Conservation (phyloP, 2,113 vertebrate species). For the Dascyllus trimaculatus region DNA sequence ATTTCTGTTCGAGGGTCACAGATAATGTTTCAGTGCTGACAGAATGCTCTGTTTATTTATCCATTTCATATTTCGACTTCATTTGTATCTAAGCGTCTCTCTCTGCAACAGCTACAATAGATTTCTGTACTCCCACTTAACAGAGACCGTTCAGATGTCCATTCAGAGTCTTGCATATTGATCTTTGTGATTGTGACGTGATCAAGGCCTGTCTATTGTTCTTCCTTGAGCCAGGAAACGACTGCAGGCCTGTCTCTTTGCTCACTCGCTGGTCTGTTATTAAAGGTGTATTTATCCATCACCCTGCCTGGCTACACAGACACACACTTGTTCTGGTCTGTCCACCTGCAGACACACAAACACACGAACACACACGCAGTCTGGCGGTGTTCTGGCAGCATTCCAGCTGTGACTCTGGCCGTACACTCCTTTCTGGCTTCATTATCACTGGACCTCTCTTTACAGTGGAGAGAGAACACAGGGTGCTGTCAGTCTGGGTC, state of each 20-base stretch:
- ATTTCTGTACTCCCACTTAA: conserved; percentile 19
- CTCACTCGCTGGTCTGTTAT: conserved; percentile 53
- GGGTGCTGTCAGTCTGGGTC: conserved; percentile 56
- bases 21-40: conserved; percentile 30
- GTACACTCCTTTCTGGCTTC: conserved; percentile 55
- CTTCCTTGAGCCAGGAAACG: conserved; percentile 17
- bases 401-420: conserved; percentile 63
- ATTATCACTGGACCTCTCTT: conserved; percentile 58
- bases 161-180: conserved; percentile 2
- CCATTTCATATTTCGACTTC: conserved; percentile 6
- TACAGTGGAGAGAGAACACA: conserved; percentile 51
- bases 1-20: conserved; percentile 20
- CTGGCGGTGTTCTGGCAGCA: conserved; percentile 51
- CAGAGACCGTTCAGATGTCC: not conserved
- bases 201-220: conserved; percentile 20
- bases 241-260: conserved; percentile 40
- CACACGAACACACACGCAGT: conserved; percentile 42
- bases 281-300: conserved; percentile 63
- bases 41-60: conserved; percentile 16
- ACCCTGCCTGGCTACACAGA: conserved; percentile 42
- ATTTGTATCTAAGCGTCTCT: not conserved
- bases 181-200: conserved; percentile 22
- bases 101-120: not conserved
- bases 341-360: conserved; percentile 28
- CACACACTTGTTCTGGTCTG: conserved; percentile 48